Conservation (phyloP, 2,113 vertebrate genomes). For the Stictonetta naevosa region DNA sequence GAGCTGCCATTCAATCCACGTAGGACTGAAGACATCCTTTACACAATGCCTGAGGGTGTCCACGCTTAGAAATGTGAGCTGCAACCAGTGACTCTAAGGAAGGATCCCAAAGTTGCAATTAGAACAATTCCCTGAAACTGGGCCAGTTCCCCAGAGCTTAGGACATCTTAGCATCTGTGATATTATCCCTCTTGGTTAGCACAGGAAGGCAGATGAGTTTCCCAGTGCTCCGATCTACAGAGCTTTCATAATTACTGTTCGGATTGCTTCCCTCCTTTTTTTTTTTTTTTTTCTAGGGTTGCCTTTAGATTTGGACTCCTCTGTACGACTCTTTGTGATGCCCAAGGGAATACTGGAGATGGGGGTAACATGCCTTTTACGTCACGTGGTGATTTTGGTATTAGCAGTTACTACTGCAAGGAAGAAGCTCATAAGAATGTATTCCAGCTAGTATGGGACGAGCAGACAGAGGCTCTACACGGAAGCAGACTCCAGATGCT, state of each 20-base stretch:
- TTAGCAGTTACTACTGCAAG: neutral
- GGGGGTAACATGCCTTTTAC: neutral
- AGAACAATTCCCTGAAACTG: neutral
- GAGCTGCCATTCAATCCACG: neutral
- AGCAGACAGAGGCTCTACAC: neutral
- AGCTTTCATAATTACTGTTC: neutral
- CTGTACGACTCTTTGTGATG: neutral
- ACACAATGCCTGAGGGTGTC: neutral
- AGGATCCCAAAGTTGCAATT: neutral
- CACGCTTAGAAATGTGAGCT: neutral
- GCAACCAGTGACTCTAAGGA: neutral
- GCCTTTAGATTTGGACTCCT: neutral
- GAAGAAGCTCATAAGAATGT: neutral
- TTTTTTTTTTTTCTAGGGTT: neutral
- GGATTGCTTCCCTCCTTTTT: neutral
- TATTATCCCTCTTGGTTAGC: neutral
- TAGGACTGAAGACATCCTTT: neutral
- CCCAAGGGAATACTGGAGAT: neutral
- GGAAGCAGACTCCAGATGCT: conserved; percentile 31
- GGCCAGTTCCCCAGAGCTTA: neutral
- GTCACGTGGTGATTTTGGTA: neutral
- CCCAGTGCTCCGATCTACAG: neutral
- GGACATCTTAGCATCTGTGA: neutral
- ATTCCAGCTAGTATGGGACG: neutral
- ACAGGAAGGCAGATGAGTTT: neutral